phyloP scores from a whole-genome alignment of 2,888 invertebrate genomes.

The Meta bourneti region DNA sequence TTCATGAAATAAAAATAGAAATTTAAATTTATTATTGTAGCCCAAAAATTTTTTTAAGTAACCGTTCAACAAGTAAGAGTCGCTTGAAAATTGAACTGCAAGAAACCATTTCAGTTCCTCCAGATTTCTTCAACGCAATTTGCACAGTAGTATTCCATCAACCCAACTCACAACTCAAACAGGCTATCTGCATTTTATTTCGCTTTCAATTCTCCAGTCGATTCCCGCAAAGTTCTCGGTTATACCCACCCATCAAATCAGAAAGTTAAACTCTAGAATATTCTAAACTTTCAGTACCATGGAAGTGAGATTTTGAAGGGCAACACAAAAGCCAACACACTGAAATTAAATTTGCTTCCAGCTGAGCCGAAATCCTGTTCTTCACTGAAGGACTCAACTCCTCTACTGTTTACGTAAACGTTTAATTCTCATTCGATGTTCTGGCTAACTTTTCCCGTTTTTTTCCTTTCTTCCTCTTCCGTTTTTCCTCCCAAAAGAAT shows the following conservation, averaged over 20 bases:
- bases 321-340: background rate
- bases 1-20: too few relatives aligned
- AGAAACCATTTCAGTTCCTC: too few relatives aligned
- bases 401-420: background rate
- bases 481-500: background rate
- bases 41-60: too few relatives aligned
- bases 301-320: background rate
- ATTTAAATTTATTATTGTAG: too few relatives aligned
- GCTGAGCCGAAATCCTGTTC: background rate
- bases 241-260: background rate
- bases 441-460: background rate
- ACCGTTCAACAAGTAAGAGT: too few relatives aligned
- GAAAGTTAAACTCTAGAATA: background rate
- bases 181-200: too few relatives aligned
- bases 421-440: background rate
- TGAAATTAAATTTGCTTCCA: conserved; percentile 24
- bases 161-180: too few relatives aligned
- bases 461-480: background rate
- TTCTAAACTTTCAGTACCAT: background rate
- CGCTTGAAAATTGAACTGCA: too few relatives aligned
- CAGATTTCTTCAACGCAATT: too few relatives aligned
- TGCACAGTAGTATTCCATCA: too few relatives aligned
- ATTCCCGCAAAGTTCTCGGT: too few relatives aligned
- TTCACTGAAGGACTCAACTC: conserved; percentile 5
- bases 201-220: too few relatives aligned